phyloP scores from a whole-genome alignment of 2,888 invertebrate genomes.

The Netelia melanura region DNA sequence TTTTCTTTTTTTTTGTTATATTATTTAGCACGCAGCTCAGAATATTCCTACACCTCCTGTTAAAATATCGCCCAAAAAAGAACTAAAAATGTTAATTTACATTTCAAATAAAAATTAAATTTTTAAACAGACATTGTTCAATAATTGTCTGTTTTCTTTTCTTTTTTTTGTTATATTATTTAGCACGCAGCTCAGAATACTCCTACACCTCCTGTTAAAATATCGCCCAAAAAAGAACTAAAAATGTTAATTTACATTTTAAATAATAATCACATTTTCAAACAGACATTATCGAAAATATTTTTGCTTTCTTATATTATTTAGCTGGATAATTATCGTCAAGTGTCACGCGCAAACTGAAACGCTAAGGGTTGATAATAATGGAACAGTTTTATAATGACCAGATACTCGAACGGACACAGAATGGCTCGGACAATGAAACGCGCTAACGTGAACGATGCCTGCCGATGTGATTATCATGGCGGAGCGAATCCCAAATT shows the following conservation, averaged over 20 bases:
- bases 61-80: too few species aligned
- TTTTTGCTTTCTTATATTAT: not conserved
- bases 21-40: not conserved
- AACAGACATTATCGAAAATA: too few species aligned
- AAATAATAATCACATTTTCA: too few species aligned
- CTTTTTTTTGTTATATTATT: too few species aligned
- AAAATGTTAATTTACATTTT: too few species aligned
- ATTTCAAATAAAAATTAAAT: too few species aligned
- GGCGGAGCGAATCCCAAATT: slow-evolving; percentile 51
- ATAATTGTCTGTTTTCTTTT: too few species aligned
- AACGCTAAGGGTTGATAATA: not conserved
- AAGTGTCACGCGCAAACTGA: not conserved
- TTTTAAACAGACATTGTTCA: too few species aligned
- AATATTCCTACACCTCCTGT: not conserved
- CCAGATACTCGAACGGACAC: not conserved
- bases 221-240: too few species aligned
- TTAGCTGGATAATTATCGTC: not conserved
- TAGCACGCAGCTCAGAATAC: not conserved
- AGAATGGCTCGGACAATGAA: not conserved
- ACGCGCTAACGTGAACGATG: slow-evolving; percentile 40
- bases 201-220: not conserved
- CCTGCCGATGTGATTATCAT: slow-evolving; percentile 64
- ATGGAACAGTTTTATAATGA: not conserved
- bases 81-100: too few species aligned
- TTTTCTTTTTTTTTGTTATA: too few species aligned